Conservation (phyloP, 2,113 vertebrate genomes). For the Neodon shergylaensis region DNA sequence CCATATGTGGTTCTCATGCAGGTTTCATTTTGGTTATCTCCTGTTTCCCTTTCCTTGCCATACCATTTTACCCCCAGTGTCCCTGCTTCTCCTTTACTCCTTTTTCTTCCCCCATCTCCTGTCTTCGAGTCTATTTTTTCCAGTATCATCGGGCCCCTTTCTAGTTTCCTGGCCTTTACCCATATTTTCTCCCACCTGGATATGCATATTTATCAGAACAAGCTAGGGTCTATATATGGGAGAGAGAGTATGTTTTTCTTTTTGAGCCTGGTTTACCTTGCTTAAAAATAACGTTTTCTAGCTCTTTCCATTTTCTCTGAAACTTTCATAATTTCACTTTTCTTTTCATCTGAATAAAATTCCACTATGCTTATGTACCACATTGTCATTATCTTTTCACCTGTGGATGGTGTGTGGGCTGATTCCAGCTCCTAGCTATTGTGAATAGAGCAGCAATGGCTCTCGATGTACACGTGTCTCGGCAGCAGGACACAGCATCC, state of each 20-base stretch:
- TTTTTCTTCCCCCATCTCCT: not conserved
- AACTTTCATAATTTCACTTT: not conserved
- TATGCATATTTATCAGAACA: slow-evolving; percentile 1
- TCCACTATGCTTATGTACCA: not conserved
- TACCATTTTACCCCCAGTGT: not conserved
- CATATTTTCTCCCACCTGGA: not conserved
- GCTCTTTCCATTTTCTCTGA: not conserved
- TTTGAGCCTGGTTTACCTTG: not conserved
- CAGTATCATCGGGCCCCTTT: not conserved
- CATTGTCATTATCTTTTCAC: not conserved
- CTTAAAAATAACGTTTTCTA: not conserved
- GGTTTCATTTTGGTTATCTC: not conserved
- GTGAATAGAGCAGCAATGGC: not conserved
- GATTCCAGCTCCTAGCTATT: not conserved
- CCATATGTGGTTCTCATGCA: not conserved
- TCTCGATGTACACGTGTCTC: not conserved
- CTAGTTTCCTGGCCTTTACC: not conserved
- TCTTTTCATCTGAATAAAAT: not conserved
- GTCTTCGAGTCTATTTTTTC: not conserved
- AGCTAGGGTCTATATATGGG: not conserved
- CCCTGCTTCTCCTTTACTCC: not conserved
- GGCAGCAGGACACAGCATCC: not conserved
- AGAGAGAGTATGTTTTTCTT: not conserved
- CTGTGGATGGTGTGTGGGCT: not conserved
- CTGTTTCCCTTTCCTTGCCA: not conserved